Base-by-base conservation (phyloP, 1,140 invertebrate species). In the Leptonema lineaticorne region DNA sequence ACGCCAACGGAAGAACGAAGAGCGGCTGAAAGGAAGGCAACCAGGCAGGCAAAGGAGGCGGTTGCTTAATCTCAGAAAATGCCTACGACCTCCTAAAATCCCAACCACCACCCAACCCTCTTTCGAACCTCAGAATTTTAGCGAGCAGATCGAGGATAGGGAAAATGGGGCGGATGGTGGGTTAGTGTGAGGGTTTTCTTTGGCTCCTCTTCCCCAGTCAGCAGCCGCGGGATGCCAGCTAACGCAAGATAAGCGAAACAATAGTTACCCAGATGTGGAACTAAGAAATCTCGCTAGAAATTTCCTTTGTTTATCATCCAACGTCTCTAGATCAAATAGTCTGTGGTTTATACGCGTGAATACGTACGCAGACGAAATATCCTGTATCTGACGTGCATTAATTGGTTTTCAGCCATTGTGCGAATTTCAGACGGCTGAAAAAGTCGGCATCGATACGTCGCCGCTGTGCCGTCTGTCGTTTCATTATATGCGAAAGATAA, bases 181-280 rank as follows among this genome's bases (percentile, higher is more conserved):
- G n/a, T n/a, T 5, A 11, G 30, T 6, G 30, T 33, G 30, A n/a
- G 30, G 30, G 37, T 41, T 41, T 41, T 9, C 37, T 41, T 37
- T 22, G 29, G 50, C 58, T 57, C 68, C 24, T 20, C n/a, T 2
- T 8, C 27, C 57, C 2, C 58, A 16, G 7, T 18, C 56, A 26
- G n/a, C 18, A 22, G 29, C 58, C 58, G 29, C 33, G 58, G 29
- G 29, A 45, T 26, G 58, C 58, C 58, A 62, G 58, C 58, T 33
- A 69, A 64, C 57, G 68, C 63, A 65, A 69, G 62, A 64, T 64
- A 64, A 64, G 65, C 65, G 68, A 69, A 69, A 69, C 68, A 69
- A 69, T 69, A 66, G 68, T 65, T 66, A 58, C 63, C 53, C 68
- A 62, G 63, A 62, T 66, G 68, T 69, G 27, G 68, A 69, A 69